A percentile compares a stretch with the other conserved stretches of the same genome.
Evolutionary conservation across 1,140 invertebrate species (phyloP).

Genomic region (Aphis gossypii): DNA sequence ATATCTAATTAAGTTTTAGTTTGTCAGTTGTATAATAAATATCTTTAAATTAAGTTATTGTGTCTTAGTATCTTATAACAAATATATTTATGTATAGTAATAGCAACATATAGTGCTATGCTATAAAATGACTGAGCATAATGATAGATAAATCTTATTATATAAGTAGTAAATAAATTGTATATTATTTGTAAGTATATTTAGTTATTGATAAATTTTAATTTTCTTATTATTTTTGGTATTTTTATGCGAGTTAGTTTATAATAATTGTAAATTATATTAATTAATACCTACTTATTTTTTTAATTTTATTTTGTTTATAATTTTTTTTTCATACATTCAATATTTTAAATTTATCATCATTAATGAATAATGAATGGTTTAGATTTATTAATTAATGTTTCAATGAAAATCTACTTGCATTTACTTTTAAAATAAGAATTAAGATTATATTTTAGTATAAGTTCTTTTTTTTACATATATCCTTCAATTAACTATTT

Average conservation of each 20-base stretch:
- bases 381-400: neutral
- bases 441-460: neutral
- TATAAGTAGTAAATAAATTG: neutral
- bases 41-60: no score
- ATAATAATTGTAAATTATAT: neutral
- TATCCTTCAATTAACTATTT: neutral
- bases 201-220: neutral
- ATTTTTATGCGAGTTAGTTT: neutral
- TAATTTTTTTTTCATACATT: neutral
- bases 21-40: no score
- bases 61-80: no score
- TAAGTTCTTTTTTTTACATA: neutral
- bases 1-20: no score
- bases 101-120: no score
- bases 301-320: neutral
- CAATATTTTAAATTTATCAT: neutral
- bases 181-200: neutral
- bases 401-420: neutral
- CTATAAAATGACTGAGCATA: no score
- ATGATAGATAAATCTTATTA: neutral
- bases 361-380: neutral
- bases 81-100: no score
- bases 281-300: neutral
- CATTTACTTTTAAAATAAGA: neutral
- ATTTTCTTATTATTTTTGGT: neutral